Conservation (phyloP, 1,140 invertebrate species). For the Halesus radiatus region DNA sequence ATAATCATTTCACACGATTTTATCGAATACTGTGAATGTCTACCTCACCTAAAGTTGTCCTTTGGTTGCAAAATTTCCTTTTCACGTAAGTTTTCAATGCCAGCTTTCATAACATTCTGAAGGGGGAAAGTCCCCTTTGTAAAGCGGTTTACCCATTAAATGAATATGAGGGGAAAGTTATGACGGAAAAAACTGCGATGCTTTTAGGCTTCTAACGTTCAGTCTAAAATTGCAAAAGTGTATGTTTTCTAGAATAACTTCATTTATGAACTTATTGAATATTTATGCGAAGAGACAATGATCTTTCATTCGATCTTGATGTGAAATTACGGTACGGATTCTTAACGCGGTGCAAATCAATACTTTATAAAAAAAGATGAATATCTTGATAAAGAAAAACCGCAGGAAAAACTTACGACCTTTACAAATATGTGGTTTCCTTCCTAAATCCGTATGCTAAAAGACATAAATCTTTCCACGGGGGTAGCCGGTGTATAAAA, state of each 20-base stretch:
- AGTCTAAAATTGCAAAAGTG: not conserved
- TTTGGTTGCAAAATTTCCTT: constrained; percentile 24
- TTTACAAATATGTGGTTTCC: constrained; percentile 13
- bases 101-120: not conserved
- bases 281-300: not conserved
- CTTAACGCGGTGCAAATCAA: not conserved
- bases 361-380: not conserved
- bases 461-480: constrained; percentile 34
- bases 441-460: constrained; percentile 21
- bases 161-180: not conserved
- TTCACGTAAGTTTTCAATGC: constrained; percentile 31
- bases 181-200: not conserved
- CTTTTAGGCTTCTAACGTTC: not conserved
- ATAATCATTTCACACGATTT: not conserved
- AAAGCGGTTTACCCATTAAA: constrained; percentile 8
- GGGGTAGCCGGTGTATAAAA: constrained; percentile 38
- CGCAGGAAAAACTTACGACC: not conserved
- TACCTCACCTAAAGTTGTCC: not conserved
- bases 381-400: not conserved
- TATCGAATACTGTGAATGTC: not conserved
- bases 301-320: not conserved
- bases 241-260: not conserved
- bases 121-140: constrained; percentile 1
- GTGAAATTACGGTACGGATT: not conserved
- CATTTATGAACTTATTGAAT: not conserved